These are phyloP conservation scores for Pseudococcus jackbeardsleyi DNA, from an alignment of 2,888 invertebrate genomes.

Conservation along the genomic window DNA sequence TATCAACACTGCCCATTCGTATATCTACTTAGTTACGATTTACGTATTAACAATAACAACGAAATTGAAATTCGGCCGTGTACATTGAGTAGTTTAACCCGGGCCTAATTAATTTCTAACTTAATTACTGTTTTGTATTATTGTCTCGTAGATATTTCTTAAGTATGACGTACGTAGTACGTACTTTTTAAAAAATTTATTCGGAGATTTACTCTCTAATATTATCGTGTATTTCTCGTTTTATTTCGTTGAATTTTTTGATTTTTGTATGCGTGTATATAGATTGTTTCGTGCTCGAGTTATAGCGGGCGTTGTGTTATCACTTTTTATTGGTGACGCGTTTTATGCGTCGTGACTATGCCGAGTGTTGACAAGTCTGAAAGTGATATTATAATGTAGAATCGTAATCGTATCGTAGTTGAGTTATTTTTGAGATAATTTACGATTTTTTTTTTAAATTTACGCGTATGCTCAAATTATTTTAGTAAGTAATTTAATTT, in stretches of 20 bases:
- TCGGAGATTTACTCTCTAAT: too few species aligned
- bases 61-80: not conserved
- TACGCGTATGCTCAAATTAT: conserved; percentile 50
- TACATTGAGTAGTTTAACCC: conserved; percentile 37
- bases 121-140: conserved; percentile 5
- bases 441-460: not conserved
- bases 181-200: too few species aligned
- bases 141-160: not conserved
- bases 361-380: conserved; percentile 33
- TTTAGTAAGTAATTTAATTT: conserved; percentile 27
- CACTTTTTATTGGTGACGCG: conserved; percentile 3
- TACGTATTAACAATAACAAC: not conserved
- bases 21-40: conserved; percentile 10
- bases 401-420: conserved; percentile 27
- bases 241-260: not conserved
- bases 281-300: not conserved
- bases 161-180: not conserved
- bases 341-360: conserved; percentile 5
- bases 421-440: conserved; percentile 11
- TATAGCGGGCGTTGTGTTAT: not conserved
- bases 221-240: not conserved
- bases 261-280: not conserved
- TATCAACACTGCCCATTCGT: conserved; percentile 45
- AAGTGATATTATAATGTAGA: conserved; percentile 49
- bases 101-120: conserved; percentile 48